A percentile compares a stretch with the other conserved stretches of the same genome.
phyloP scores from a whole-genome alignment of 2,113 vertebrate species.

The Ctenomys sociabilis region DNA sequence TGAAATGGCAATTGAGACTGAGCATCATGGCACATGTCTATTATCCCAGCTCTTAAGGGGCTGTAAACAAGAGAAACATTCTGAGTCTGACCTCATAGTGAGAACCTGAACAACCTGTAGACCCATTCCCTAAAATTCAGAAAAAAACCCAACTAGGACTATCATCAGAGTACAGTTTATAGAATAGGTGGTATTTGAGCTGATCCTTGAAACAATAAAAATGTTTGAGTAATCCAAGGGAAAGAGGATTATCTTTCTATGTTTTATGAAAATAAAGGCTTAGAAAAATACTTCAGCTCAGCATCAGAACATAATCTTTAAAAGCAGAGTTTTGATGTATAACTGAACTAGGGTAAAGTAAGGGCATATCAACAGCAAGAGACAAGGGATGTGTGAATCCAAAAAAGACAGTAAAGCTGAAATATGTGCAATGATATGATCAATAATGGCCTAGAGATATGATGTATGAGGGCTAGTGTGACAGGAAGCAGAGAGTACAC shows the following conservation, averaged over 20 bases:
- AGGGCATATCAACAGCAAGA: neutral
- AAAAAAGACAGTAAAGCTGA: neutral
- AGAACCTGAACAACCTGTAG: no score
- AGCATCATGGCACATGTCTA: no score
- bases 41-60: no score
- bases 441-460: neutral
- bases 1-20: no score
- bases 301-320: conserved; percentile 17
- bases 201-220: neutral
- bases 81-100: no score
- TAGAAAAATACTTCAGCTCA: neutral
- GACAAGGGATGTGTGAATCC: neutral
- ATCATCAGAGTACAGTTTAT: neutral
- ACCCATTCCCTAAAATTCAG: no score
- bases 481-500: neutral
- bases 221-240: neutral
- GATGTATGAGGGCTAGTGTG: neutral
- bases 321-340: conserved; percentile 20
- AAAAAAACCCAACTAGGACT: neutral
- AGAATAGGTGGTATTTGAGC: neutral
- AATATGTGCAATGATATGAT: neutral
- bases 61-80: no score
- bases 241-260: neutral
- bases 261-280: neutral
- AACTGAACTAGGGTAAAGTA: conserved; percentile 6